Conservation (phyloP, 2,797 vertebrate genomes). For the Graptemys geographica region DNA sequence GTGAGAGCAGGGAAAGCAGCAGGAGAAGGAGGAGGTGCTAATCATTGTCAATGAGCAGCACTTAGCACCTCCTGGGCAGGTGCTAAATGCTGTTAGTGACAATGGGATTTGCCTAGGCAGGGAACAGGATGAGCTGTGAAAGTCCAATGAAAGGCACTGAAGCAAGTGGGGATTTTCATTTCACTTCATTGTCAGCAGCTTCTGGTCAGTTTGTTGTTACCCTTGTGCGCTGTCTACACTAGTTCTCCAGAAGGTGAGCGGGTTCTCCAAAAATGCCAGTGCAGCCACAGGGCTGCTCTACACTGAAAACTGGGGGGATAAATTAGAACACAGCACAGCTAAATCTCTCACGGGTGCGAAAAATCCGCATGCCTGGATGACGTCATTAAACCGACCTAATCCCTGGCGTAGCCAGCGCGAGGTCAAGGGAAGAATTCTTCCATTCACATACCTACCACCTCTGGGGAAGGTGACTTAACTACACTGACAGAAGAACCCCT, state of each 20-base stretch:
- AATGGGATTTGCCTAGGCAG: neutral
- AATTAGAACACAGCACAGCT: neutral
- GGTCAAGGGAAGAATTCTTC: neutral
- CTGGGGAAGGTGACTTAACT: neutral
- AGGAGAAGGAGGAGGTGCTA: neutral
- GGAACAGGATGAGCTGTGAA: neutral
- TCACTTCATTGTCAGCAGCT: neutral
- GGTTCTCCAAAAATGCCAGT: neutral
- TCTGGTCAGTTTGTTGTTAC: neutral
- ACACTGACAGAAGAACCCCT: neutral
- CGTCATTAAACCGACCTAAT: neutral
- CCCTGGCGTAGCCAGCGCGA: neutral
- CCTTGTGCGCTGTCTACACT: neutral
- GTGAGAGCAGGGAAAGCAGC: neutral
- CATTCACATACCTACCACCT: neutral
- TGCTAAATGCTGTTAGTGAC: neutral
- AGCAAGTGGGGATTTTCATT: neutral
- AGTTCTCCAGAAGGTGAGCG: neutral
- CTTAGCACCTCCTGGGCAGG: neutral
- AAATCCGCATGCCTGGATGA: neutral
- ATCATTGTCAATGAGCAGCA: neutral
- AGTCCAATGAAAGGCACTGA: neutral
- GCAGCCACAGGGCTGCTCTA: neutral
- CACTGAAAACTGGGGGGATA: neutral
- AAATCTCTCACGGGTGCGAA: neutral